Conservation (phyloP, 92 coral and sea anemone species). For the Zoanthus gigantus region DNA sequence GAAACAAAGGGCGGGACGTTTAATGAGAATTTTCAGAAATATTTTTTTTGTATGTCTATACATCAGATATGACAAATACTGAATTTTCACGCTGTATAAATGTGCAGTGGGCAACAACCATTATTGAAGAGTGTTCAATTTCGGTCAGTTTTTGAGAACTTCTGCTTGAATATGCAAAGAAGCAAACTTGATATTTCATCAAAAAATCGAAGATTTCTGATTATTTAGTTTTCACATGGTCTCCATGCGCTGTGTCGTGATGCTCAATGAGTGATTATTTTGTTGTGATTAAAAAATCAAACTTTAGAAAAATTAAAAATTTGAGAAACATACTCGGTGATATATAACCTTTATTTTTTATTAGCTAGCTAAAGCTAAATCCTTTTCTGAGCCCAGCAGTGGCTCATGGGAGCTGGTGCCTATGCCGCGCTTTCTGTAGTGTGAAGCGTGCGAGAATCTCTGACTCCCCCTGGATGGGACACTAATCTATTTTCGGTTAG, state of each 20-base stretch:
- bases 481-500: too few relatives aligned
- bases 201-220: slow-evolving; percentile 23
- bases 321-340: slow-evolving; percentile 19
- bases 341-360: background rate
- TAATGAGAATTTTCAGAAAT: slow-evolving; percentile 60
- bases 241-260: slow-evolving; percentile 39
- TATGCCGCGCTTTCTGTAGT: too few relatives aligned
- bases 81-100: slow-evolving; percentile 71
- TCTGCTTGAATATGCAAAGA: slow-evolving; percentile 40
- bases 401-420: too few relatives aligned
- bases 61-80: slow-evolving; percentile 71
- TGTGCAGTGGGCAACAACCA: slow-evolving; percentile 55
- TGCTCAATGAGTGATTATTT: slow-evolving; percentile 46
- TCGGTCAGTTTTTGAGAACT: slow-evolving; percentile 31
- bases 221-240: slow-evolving; percentile 36
- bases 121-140: slow-evolving; percentile 31
- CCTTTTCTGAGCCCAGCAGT: too few relatives aligned
- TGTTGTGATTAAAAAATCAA: slow-evolving; percentile 44
- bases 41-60: slow-evolving; percentile 61
- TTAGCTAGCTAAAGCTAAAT: too few relatives aligned
- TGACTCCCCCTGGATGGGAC: too few relatives aligned
- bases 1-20: slow-evolving; percentile 74
- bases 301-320: slow-evolving; percentile 41
- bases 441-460: too few relatives aligned
- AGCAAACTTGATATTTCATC: slow-evolving; percentile 32